Percentiles rank a stretch among this genome's conserved stretches.
Conservation (phyloP, 2,797 vertebrate species). For the Synanceia verrucosa region DNA sequence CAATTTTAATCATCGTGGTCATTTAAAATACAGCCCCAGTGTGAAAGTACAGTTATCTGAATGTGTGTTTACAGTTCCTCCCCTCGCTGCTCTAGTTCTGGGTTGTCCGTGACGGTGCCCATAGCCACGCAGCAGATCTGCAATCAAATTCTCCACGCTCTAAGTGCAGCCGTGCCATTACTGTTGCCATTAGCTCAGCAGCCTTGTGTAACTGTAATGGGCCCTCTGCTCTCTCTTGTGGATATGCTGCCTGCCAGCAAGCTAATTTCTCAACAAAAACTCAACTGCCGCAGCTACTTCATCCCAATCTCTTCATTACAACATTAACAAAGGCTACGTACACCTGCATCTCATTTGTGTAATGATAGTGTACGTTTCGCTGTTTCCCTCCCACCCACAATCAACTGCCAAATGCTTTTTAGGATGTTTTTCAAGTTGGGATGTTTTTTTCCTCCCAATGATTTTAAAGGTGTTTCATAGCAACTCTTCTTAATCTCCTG, state of each 20-base stretch:
- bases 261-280: slow-evolving; percentile 20
- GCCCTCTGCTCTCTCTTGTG: slow-evolving; percentile 48
- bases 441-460: slow-evolving; percentile 9
- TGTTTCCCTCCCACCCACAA: neutral
- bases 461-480: slow-evolving; percentile 23
- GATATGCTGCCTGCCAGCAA: slow-evolving; percentile 40
- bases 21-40: neutral
- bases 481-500: neutral
- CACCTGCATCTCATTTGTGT: slow-evolving; percentile 67
- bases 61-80: slow-evolving; percentile 11
- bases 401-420: slow-evolving; percentile 36
- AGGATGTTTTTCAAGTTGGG: slow-evolving; percentile 18
- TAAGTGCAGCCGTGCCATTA: slow-evolving; percentile 67
- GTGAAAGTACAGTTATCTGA: neutral
- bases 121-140: slow-evolving; percentile 46
- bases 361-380: slow-evolving; percentile 20
- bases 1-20: neutral
- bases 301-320: slow-evolving; percentile 16
- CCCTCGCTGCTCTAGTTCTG: slow-evolving; percentile 3
- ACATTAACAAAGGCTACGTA: neutral
- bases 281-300: slow-evolving; percentile 38
- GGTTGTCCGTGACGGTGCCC: slow-evolving; percentile 33
- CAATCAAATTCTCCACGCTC: slow-evolving; percentile 55
- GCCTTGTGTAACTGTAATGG: slow-evolving; percentile 56
- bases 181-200: slow-evolving; percentile 69